These are phyloP conservation scores for Ctenodactylus gundi DNA, from an alignment of 2,113 vertebrate genomes.

Conservation along the genomic window DNA sequence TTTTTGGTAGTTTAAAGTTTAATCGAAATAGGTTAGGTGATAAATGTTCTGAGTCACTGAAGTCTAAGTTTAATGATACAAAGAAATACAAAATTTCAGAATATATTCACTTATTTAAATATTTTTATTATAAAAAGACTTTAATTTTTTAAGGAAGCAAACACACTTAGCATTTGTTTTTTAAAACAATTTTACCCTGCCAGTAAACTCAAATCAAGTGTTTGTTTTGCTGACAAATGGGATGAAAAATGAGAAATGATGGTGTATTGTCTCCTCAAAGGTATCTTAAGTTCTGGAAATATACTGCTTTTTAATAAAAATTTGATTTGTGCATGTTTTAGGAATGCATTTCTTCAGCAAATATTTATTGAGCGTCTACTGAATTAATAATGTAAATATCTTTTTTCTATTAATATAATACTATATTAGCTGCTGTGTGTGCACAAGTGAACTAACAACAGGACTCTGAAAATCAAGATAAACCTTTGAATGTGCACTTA, in stretches of 20 bases:
- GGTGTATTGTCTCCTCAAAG: background rate
- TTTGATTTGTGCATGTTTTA: background rate
- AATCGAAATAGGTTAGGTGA: background rate
- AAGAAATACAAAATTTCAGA: slow-evolving; percentile 9
- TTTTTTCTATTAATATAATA: background rate
- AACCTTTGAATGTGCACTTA: background rate
- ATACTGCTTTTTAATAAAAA: background rate
- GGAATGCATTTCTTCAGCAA: background rate
- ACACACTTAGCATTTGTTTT: slow-evolving; percentile 18
- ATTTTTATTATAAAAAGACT: slow-evolving; percentile 41
- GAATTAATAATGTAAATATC: background rate
- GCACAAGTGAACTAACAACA: background rate
- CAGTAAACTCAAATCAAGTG: background rate
- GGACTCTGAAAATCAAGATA: background rate
- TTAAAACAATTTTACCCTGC: background rate
- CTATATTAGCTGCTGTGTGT: background rate
- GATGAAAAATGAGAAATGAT: background rate
- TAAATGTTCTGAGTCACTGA: background rate
- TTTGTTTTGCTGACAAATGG: background rate
- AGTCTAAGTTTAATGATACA: slow-evolving; percentile 23
- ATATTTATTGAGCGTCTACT: background rate
- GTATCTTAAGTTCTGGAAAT: background rate
- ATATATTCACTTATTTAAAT: background rate
- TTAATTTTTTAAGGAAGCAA: slow-evolving; percentile 16
- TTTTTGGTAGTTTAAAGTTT: slow-evolving; percentile 3